Base-by-base conservation (phyloP, 2,113 vertebrate genomes). In the Varanus salvator region DNA sequence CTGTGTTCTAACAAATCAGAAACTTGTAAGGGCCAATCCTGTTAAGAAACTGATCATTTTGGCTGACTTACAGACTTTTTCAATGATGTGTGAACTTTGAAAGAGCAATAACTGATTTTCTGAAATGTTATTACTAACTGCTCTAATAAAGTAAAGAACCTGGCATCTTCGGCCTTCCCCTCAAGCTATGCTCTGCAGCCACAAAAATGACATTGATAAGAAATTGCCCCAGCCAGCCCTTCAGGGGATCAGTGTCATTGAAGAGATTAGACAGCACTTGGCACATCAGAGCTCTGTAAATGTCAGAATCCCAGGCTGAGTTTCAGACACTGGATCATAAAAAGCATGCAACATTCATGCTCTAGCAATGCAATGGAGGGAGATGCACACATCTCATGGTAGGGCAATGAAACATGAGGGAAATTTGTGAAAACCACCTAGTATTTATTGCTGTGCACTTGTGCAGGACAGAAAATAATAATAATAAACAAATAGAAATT, bases 101-200 rank as follows among this genome's bases (percentile, higher is more conserved):
- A 90, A 25, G 11, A 92, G 38, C 50, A 92, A 84, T 27, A 83
- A 90, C 14, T 14, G 25, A 76, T 85, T 92, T 52, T 50, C 90
- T 93, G 60, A 77, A 93, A 4, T 78, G 2, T 57, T 89, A 57
- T 84, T 89, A 91, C 87, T 83, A 89, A 34, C 17, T 83, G n/a
- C 50, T 93, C 84, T 81, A 92, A 89, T 23, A 93, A 83, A 89
- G 44, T 66, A 84, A 64, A 92, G 88, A 90, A 89, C 66, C 71
- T 93, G 88, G 76, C 91, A 89, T 88, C 48, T 81, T 38, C 27
- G 3, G 66, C 60, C 21, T 21, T 91, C 80, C 83, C 69, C 82
- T 50, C 68, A 68, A 91, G 31, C 54, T 89, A 80, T 34, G 90
- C 93, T 90, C 75, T 60, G 89, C 88, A 87, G 4, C 81, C 92